Evolutionary conservation across 2,113 vertebrate genomes (phyloP).

Genomic region (Dipodomys merriami): DNA sequence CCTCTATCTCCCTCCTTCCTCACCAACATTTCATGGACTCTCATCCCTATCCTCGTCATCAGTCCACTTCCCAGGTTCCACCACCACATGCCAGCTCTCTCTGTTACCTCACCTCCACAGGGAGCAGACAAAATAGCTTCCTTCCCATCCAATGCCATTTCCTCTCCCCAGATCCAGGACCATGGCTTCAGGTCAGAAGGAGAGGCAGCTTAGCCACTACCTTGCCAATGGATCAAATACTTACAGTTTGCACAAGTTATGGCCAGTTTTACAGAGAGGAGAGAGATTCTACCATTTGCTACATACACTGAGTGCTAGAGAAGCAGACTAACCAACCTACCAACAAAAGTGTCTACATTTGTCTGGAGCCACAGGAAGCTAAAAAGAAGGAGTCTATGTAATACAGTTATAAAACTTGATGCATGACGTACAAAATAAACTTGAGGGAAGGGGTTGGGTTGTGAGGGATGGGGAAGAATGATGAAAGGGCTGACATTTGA

Average conservation of each 20-base stretch:
- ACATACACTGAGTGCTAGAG: neutral
- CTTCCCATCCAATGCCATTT: too few species aligned
- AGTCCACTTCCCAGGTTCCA: neutral
- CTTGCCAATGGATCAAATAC: accelerated
- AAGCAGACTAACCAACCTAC: neutral
- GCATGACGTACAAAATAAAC: too few species aligned
- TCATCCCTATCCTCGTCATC: accelerated
- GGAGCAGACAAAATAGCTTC: too few species aligned
- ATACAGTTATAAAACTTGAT: too few species aligned
- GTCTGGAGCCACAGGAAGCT: neutral
- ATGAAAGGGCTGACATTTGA: too few species aligned
- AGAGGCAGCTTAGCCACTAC: neutral
- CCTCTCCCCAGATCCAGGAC: neutral
- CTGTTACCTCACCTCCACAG: neutral
- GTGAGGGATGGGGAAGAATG: too few species aligned
- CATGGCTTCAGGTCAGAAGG: neutral
- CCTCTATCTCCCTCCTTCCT: neutral
- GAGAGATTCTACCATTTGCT: neutral
- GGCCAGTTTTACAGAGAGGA: neutral
- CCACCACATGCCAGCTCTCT: neutral
- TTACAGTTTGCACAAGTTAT: neutral
- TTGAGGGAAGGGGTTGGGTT: too few species aligned
- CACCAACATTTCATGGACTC: neutral
- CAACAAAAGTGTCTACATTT: neutral
- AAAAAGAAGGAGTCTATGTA: too few species aligned